These are phyloP conservation scores for Eilema depressum DNA, from an alignment of 2,888 invertebrate genomes.

Conservation along the genomic window DNA sequence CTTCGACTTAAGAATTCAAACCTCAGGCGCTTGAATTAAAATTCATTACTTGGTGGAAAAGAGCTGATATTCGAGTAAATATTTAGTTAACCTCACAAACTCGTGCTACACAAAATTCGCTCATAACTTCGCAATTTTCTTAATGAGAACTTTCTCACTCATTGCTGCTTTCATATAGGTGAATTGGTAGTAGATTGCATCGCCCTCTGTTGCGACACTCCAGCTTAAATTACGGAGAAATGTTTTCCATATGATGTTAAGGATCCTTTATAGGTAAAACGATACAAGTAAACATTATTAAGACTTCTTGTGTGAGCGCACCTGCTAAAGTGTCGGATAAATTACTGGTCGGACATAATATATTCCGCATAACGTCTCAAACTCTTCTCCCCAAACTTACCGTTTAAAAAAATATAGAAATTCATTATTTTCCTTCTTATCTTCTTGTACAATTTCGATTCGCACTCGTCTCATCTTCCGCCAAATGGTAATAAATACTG, in stretches of 20 bases:
- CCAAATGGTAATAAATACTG: slow-evolving; percentile 82
- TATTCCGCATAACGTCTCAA: slow-evolving; percentile 81
- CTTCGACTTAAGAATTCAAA: slow-evolving; percentile 27
- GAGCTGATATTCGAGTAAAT: slow-evolving; percentile 25
- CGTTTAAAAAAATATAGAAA: slow-evolving; percentile 82
- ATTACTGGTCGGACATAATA: slow-evolving; percentile 79
- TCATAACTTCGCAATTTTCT: slow-evolving; percentile 77
- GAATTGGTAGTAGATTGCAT: slow-evolving; percentile 84
- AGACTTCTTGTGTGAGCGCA: slow-evolving; percentile 68
- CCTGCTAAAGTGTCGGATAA: slow-evolving; percentile 78
- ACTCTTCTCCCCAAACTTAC: slow-evolving; percentile 73
- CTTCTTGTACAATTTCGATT: slow-evolving; percentile 71
- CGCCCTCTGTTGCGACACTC: slow-evolving; percentile 77
- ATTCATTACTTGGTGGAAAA: slow-evolving; percentile 25
- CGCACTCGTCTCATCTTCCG: slow-evolving; percentile 71
- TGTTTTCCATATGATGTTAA: slow-evolving; percentile 71
- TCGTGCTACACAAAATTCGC: slow-evolving; percentile 81
- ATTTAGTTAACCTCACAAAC: slow-evolving; percentile 64
- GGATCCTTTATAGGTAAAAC: slow-evolving; percentile 75
- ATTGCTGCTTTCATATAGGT: slow-evolving; percentile 66
- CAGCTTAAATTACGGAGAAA: slow-evolving; percentile 70
- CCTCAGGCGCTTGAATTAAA: slow-evolving; percentile 13
- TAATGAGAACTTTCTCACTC: slow-evolving; percentile 77
- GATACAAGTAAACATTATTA: slow-evolving; percentile 78
- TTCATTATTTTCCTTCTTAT: slow-evolving; percentile 75